Percentiles rank a stretch among this genome's conserved stretches.
Evolutionary conservation across 2,113 vertebrate genomes (phyloP).

Genomic region (Tyto alba): DNA sequence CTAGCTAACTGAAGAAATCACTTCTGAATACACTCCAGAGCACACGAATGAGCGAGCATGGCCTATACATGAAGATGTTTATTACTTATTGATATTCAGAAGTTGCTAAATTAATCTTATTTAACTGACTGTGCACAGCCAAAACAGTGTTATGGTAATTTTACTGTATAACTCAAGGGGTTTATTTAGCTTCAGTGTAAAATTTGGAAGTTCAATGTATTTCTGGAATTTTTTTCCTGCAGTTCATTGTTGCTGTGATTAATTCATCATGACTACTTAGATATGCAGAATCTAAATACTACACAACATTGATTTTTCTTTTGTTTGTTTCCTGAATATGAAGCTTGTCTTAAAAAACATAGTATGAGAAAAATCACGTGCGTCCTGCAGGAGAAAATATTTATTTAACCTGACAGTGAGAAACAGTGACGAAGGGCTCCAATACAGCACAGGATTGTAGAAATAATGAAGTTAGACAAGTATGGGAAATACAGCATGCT

Average conservation of each 20-base stretch:
- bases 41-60: slow-evolving; percentile 58
- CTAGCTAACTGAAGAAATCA: slow-evolving; percentile 35
- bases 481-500: too few species aligned
- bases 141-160: slow-evolving; percentile 57
- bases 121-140: slow-evolving; percentile 62
- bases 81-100: slow-evolving; percentile 73
- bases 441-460: neutral
- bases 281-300: slow-evolving; percentile 62
- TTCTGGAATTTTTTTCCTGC: slow-evolving; percentile 50
- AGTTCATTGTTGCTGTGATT: slow-evolving; percentile 62
- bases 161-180: slow-evolving; percentile 54
- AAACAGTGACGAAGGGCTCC: neutral
- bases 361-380: slow-evolving; percentile 45
- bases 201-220: slow-evolving; percentile 61
- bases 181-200: slow-evolving; percentile 57
- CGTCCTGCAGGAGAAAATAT: slow-evolving; percentile 8
- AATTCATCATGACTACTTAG: slow-evolving; percentile 63
- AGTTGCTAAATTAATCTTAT: slow-evolving; percentile 70
- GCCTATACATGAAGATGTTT: slow-evolving; percentile 66
- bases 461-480: neutral
- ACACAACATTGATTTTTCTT: slow-evolving; percentile 25
- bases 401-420: slow-evolving; percentile 18
- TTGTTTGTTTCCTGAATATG: slow-evolving; percentile 43
- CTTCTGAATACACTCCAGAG: slow-evolving; percentile 60
- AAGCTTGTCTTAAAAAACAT: slow-evolving; percentile 56